Base-by-base conservation (phyloP, 2,113 vertebrate genomes). In the Desmodus rotundus region DNA sequence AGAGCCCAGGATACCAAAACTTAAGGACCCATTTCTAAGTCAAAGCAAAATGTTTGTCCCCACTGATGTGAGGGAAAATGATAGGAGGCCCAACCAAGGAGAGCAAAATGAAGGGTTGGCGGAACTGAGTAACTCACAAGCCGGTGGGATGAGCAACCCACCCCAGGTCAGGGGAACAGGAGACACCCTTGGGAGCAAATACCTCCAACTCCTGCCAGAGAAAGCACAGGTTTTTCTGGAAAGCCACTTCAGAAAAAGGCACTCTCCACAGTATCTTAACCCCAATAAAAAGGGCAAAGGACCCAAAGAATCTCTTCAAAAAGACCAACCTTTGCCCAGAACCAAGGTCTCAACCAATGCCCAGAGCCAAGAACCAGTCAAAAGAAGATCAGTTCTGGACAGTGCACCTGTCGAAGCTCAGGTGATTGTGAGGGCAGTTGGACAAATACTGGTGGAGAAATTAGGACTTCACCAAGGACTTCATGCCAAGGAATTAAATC, bases 341-440 rank as follows among this genome's bases (percentile, higher is more conserved):
- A n/a, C n/a, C n/a, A n/a, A n/a, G n/a, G n/a, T 5, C 1, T 2
- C n/a, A 41, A 22, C 8, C 0, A 31, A 8, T 52, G 11, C 16
- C 63, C 41, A 19, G n/a, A 20, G 4, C 9, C 13, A 4, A 15
- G 9, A 19, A 12, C 20, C 5, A n/a, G 10, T 11, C n/a, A 33
- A 4, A 36, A 52, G 33, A 1, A 58, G 7, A 5, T 0, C 1
- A 0, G 7, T 7, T 1, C 4, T 0, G 1, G 4, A 16, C 8
- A 0, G 15, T 5, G 1, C 5, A 12, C 2, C 4, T 7, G 4
- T 14, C 5, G 47, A 82, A 2, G 26, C 22, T 13, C 36, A 33
- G 28, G 14, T 5, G 0, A 19, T 43, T 1, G 4, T 36, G 22
- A 47, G 8, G 22, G 33, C 2, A 8, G 19, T 78, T 12, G 47